Conservation (phyloP, 2,797 vertebrate genomes). For the Thripadectes ignobilis region DNA sequence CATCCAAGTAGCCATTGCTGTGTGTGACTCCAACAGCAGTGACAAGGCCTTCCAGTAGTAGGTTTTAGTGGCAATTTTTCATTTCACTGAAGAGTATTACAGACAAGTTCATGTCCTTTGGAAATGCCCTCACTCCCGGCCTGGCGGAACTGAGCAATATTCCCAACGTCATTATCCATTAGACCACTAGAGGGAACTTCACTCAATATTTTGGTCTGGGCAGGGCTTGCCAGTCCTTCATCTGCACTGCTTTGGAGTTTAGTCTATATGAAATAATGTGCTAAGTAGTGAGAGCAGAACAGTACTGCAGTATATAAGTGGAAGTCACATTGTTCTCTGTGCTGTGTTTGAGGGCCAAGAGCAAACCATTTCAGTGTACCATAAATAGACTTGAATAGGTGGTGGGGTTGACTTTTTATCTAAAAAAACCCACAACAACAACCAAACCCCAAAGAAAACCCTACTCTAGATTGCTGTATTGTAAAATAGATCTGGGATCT, state of each 20-base stretch:
- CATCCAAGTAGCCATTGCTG: background rate
- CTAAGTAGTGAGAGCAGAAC: conserved; percentile 37
- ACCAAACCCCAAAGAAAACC: background rate
- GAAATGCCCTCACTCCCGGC: fast-evolving
- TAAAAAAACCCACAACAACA: background rate
- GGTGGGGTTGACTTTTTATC: background rate
- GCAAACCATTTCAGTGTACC: background rate
- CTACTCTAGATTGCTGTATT: background rate
- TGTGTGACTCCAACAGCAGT: background rate
- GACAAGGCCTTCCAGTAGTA: background rate
- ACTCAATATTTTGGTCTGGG: background rate
- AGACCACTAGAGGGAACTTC: conserved; percentile 55
- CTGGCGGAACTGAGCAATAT: background rate
- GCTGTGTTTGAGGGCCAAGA: conserved; percentile 9
- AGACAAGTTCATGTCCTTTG: background rate
- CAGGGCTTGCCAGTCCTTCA: background rate
- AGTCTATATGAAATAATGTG: background rate
- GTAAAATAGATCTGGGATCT: background rate
- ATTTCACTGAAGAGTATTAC: background rate
- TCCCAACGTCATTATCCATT: background rate
- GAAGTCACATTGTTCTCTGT: conserved; percentile 23
- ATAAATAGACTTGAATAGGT: conserved; percentile 45
- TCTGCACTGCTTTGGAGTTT: conserved; percentile 13
- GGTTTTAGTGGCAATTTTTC: background rate
- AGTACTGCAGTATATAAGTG: conserved; percentile 20